Conservation (phyloP, 2,888 invertebrate genomes). For the Athripsodes cinereus region DNA sequence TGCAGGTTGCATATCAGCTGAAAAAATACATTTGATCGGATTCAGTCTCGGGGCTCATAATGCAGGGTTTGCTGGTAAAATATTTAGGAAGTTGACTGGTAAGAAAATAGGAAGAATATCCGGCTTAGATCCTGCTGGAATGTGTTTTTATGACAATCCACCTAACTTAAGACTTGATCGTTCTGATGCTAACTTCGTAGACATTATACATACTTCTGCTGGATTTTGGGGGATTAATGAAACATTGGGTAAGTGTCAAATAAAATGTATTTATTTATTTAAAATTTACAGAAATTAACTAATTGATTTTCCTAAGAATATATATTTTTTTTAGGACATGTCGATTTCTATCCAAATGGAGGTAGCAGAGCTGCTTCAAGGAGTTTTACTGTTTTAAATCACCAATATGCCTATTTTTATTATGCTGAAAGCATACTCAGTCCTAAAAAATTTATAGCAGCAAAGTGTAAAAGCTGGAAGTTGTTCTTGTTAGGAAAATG, state of each 20-base stretch:
- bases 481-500: conserved; percentile 30
- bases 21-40: conserved; percentile 17
- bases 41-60: conserved; percentile 24
- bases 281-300: not conserved
- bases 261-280: not conserved
- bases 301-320: too few relatives aligned
- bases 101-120: conserved; percentile 12
- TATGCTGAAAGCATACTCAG: conserved; percentile 35
- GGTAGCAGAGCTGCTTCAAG: conserved; percentile 37
- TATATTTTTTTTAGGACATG: conserved; percentile 34
- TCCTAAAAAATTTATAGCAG: conserved; percentile 33
- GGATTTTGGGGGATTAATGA: conserved; percentile 17
- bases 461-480: conserved; percentile 33
- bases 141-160: conserved; percentile 26
- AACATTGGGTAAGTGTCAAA: conserved; percentile 17
- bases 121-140: conserved; percentile 24
- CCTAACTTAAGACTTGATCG: conserved; percentile 9
- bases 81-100: conserved; percentile 23
- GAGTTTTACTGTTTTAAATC: conserved; percentile 30
- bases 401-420: conserved; percentile 37
- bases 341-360: conserved; percentile 41
- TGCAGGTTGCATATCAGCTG: conserved; percentile 15
- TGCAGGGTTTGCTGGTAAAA: conserved; percentile 21
- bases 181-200: conserved; percentile 22
- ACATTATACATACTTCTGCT: conserved; percentile 22